Evolutionary conservation across 2,888 invertebrate genomes (phyloP).

Genomic region (Nomada lathburiana): DNA sequence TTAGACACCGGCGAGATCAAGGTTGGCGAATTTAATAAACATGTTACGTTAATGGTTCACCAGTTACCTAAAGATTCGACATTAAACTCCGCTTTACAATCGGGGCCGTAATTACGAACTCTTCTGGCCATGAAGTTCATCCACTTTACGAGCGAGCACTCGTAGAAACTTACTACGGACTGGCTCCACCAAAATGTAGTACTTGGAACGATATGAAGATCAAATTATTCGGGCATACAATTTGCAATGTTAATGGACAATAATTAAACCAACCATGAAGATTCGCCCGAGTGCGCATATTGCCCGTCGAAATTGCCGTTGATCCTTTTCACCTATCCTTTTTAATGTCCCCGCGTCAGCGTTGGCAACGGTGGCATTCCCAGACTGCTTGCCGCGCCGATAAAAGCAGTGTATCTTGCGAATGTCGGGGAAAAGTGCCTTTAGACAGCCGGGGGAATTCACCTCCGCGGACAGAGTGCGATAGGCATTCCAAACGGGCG

Average conservation of each 20-base stretch:
- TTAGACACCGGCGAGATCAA: neutral
- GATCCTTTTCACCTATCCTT: conserved; percentile 38
- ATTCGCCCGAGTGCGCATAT: neutral
- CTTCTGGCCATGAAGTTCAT: neutral
- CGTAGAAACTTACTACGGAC: neutral
- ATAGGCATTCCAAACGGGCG: conserved; percentile 57
- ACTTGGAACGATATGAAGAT: neutral
- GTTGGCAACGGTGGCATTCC: conserved; percentile 59
- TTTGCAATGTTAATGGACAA: neutral
- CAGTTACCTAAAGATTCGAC: neutral
- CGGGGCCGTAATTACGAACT: conserved; percentile 4
- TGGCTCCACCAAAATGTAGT: conserved; percentile 5
- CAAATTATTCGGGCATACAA: neutral
- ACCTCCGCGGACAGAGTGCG: conserved; percentile 41
- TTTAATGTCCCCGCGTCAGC: conserved; percentile 43
- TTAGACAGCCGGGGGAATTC: conserved; percentile 63
- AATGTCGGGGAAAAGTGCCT: conserved; percentile 64
- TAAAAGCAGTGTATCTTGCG: conserved; percentile 66
- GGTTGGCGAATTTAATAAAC: neutral
- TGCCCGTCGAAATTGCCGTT: conserved; percentile 19
- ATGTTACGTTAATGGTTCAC: neutral
- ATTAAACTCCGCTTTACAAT: conserved; percentile 10
- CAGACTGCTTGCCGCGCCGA: conserved; percentile 61
- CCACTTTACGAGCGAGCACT: neutral
- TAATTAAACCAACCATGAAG: neutral